Conservation (phyloP, 1,140 invertebrate genomes). For the Tachypleus tridentatus region DNA sequence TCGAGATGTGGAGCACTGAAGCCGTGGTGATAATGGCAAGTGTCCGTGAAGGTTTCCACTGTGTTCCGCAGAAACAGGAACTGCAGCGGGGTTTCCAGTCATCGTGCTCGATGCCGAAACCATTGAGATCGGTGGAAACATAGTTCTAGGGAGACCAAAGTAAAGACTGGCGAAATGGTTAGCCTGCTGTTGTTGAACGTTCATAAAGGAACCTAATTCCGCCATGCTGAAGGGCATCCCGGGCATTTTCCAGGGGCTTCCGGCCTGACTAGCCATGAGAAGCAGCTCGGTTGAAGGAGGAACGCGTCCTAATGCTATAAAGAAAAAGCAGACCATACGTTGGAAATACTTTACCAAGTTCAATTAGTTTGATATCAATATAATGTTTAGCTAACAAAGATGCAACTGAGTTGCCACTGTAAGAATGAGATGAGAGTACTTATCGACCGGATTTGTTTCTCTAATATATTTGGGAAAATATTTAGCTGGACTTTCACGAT, state of each 20-base stretch:
- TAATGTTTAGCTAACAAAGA: no score
- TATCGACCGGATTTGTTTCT: no score
- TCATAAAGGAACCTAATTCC: conserved; percentile 12
- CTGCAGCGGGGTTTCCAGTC: neutral
- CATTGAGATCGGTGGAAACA: conserved; percentile 9
- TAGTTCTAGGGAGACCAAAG: conserved; percentile 16
- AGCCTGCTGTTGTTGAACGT: conserved; percentile 11
- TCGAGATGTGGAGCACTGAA: neutral
- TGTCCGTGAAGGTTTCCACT: neutral
- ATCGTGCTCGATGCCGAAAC: neutral
- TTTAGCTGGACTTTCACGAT: no score
- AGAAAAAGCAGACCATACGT: neutral
- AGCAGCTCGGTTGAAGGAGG: conserved; percentile 19
- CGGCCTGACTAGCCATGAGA: conserved; percentile 15
- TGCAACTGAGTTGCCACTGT: no score
- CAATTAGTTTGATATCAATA: no score
- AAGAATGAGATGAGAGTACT: no score
- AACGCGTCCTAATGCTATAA: conserved; percentile 19
- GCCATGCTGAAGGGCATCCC: conserved; percentile 10
- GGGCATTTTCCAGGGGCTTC: conserved; percentile 21
- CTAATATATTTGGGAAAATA: no score
- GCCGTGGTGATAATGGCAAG: neutral
- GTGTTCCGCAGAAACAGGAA: neutral
- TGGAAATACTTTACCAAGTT: no score
- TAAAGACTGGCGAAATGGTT: conserved; percentile 15